phyloP scores from a whole-genome alignment of 2,797 vertebrate species.

The Hydrophis major region DNA sequence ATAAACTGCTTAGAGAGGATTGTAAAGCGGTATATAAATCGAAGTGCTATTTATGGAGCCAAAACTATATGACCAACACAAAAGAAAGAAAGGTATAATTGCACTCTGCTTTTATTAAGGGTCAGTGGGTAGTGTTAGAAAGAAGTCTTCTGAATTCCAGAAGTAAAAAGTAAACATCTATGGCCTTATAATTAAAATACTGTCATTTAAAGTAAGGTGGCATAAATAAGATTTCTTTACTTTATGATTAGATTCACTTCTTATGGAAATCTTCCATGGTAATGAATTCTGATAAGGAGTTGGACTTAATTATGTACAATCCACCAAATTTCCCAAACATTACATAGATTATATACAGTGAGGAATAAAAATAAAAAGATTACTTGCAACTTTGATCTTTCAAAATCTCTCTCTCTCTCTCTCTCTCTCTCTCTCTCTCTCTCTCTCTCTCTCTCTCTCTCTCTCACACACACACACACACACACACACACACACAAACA shows the following conservation, averaged over 20 bases:
- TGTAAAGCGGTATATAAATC: background rate
- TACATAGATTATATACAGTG: constrained; percentile 51
- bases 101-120: background rate
- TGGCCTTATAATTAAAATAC: constrained; percentile 46
- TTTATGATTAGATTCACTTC: constrained; percentile 51
- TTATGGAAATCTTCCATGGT: constrained; percentile 61
- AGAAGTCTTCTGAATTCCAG: background rate
- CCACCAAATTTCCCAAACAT: constrained; percentile 62
- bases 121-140: background rate
- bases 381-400: constrained; percentile 43
- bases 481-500: background rate
- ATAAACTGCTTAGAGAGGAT: background rate
- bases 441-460: background rate
- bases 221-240: constrained; percentile 49
- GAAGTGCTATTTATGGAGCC: background rate
- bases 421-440: background rate
- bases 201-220: constrained; percentile 47
- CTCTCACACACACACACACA: background rate
- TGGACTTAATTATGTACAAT: constrained; percentile 68
- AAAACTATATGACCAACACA: background rate
- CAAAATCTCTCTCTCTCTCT: constrained; percentile 42
- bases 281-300: constrained; percentile 65
- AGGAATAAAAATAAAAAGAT: constrained; percentile 28
- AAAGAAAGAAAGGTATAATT: background rate
- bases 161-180: background rate